phyloP scores from a whole-genome alignment of 2,797 vertebrate species.

The Onychomys arenicola region DNA sequence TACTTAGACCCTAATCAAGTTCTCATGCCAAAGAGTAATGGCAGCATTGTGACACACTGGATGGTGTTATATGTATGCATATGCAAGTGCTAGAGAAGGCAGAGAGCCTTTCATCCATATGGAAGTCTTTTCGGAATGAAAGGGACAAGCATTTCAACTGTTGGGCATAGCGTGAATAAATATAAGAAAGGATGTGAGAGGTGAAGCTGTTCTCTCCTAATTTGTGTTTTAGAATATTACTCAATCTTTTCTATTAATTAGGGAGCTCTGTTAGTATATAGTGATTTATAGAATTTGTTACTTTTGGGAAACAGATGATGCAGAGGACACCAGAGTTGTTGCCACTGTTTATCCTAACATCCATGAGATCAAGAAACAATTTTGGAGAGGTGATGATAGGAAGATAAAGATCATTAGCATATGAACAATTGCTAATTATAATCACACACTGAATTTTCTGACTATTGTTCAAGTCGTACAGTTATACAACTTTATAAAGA shows the following conservation, averaged over 20 bases:
- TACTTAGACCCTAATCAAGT: background rate
- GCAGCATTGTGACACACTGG: accelerated
- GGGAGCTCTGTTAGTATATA: background rate
- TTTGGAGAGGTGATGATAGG: background rate
- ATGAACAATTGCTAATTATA: background rate
- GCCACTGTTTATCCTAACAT: background rate
- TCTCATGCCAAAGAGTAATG: background rate
- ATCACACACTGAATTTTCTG: slow-evolving; percentile 26
- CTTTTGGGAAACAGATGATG: background rate
- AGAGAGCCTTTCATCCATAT: background rate
- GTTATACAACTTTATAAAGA: background rate
- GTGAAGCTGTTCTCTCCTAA: background rate
- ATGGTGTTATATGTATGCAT: background rate
- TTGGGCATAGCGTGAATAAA: background rate
- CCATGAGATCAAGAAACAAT: background rate
- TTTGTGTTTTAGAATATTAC: background rate
- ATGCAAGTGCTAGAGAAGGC: background rate
- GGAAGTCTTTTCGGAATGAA: background rate
- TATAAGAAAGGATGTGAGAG: background rate
- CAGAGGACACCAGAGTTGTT: background rate
- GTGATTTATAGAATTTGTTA: background rate
- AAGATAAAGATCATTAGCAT: background rate
- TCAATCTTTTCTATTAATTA: background rate
- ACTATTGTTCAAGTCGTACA: background rate
- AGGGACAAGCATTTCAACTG: background rate